Percentiles rank a stretch among this genome's conserved stretches.
Conservation (phyloP, 2,888 invertebrate genomes). For the Seira ritae region DNA sequence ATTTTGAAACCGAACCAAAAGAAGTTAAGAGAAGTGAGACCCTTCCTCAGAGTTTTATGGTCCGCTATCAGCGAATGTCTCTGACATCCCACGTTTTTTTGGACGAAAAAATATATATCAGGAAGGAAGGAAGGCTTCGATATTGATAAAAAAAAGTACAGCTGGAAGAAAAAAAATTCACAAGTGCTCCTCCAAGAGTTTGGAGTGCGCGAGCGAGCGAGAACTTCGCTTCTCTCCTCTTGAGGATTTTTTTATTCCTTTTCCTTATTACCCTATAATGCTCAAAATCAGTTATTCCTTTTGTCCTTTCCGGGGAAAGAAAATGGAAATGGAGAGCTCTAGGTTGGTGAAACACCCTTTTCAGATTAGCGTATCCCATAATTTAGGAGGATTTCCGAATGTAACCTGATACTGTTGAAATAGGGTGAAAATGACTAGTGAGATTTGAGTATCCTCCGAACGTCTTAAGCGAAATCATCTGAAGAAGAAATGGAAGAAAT, state of each 20-base stretch:
- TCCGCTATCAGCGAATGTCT: background rate
- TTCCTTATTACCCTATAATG: background rate
- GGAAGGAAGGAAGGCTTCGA: no score
- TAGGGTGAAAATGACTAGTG: slow-evolving; percentile 54
- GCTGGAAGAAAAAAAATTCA: slow-evolving; percentile 19
- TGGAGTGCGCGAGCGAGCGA: no score
- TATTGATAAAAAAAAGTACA: no score
- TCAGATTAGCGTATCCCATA: background rate
- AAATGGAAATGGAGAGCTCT: background rate
- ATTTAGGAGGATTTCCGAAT: background rate
- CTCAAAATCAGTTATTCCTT: slow-evolving; percentile 4
- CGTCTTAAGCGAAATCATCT: background rate
- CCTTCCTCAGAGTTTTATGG: background rate
- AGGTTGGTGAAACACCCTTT: background rate
- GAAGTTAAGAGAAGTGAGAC: no score
- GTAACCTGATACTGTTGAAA: slow-evolving; percentile 12
- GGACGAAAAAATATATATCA: no score
- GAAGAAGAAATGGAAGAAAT: no score
- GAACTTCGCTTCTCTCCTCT: background rate
- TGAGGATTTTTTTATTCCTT: background rate
- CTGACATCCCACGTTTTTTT: no score
- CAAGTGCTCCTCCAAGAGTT: slow-evolving; percentile 16
- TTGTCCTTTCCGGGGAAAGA: background rate
- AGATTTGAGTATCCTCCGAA: slow-evolving; percentile 41
- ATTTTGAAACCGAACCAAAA: background rate